Percentiles rank a stretch among this genome's conserved stretches.
These are phyloP conservation scores for Eilema sororculum DNA, from an alignment of 2,888 invertebrate species.

Conservation along the genomic window DNA sequence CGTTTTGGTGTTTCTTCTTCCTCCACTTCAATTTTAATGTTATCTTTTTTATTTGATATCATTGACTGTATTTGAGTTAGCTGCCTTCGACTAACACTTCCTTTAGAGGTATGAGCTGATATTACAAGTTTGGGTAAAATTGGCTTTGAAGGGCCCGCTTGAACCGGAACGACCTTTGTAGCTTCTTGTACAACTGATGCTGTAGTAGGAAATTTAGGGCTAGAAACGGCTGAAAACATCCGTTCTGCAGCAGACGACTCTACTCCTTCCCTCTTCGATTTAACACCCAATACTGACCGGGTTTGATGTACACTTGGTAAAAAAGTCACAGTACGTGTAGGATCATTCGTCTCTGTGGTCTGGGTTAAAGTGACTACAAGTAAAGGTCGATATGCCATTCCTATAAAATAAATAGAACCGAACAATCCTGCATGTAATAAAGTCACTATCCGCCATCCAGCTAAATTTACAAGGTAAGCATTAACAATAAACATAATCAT, in stretches of 20 bases:
- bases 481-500: constrained; percentile 74
- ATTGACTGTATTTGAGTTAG: constrained; percentile 75
- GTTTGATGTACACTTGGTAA: constrained; percentile 71
- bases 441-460: constrained; percentile 74
- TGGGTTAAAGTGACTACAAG: constrained; percentile 71
- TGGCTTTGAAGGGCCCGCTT: constrained; percentile 69
- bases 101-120: constrained; percentile 65
- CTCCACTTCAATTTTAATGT: not conserved
- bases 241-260: constrained; percentile 59
- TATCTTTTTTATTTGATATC: constrained; percentile 63
- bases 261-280: constrained; percentile 47
- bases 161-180: constrained; percentile 14
- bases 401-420: constrained; percentile 70
- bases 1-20: constrained; percentile 36
- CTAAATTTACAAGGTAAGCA: constrained; percentile 63
- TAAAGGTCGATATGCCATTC: constrained; percentile 75
- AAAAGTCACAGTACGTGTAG: constrained; percentile 76
- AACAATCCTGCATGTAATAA: constrained; percentile 75
- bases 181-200: constrained; percentile 67
- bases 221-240: constrained; percentile 60
- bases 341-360: constrained; percentile 63
- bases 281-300: constrained; percentile 50
- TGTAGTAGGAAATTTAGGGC: constrained; percentile 76
- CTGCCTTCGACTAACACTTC: constrained; percentile 70
- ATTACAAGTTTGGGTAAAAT: constrained; percentile 67